Percentiles rank a stretch among this genome's conserved stretches.
Evolutionary conservation across 2,113 vertebrate species (phyloP).

Genomic region (Gallinago paraguaiae): DNA sequence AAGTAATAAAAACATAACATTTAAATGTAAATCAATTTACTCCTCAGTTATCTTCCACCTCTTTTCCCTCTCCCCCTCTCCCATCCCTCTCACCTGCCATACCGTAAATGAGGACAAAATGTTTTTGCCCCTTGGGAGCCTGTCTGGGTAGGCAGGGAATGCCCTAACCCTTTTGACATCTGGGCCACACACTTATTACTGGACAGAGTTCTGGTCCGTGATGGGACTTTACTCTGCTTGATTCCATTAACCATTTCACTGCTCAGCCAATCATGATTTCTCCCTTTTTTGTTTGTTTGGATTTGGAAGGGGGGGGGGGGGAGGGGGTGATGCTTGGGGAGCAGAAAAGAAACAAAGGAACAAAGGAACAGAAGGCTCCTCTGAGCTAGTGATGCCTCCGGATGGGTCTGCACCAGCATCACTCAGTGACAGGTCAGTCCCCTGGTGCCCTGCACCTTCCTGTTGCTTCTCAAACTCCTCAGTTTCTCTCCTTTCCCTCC

Average conservation of each 20-base stretch:
- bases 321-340: background rate
- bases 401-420: fast-evolving
- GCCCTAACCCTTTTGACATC: background rate
- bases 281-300: background rate
- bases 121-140: background rate
- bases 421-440: background rate
- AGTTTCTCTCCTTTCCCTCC: background rate
- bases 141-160: background rate
- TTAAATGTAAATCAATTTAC: constrained; percentile 69
- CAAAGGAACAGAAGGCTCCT: background rate
- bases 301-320: fast-evolving
- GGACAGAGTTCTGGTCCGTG: fast-evolving
- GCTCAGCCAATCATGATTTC: background rate
- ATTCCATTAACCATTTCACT: background rate
- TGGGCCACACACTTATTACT: background rate
- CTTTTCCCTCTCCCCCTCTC: background rate
- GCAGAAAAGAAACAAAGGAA: background rate
- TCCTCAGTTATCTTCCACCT: background rate
- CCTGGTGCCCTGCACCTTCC: background rate
- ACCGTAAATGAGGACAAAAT: background rate
- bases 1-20: constrained; percentile 65
- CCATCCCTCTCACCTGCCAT: background rate
- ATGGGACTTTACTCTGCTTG: background rate
- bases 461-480: background rate
- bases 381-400: fast-evolving